Evolutionary conservation across 2,888 invertebrate genomes (phyloP).

Genomic region (Tinea semifulvella): DNA sequence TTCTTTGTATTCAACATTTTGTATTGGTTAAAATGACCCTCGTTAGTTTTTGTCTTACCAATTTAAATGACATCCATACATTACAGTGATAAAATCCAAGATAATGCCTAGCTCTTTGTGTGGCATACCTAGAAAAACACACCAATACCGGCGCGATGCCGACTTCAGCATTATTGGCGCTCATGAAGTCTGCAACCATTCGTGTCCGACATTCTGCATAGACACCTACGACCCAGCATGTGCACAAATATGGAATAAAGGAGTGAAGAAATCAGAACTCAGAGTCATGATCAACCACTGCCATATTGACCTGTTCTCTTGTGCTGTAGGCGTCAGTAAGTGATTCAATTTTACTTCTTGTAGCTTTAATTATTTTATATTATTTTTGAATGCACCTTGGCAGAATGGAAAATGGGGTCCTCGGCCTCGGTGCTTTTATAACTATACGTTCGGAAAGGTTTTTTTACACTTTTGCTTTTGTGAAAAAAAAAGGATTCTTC

Average conservation of each 20-base stretch:
- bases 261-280: slow-evolving; percentile 20
- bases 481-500: no score
- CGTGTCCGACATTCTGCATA: slow-evolving; percentile 45
- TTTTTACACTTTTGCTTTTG: no score
- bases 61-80: no score
- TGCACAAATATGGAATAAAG: slow-evolving; percentile 23
- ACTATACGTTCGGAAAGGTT: no score
- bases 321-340: slow-evolving; percentile 45
- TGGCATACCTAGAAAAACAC: slow-evolving; percentile 8
- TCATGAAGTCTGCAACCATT: slow-evolving; percentile 47
- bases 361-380: no score
- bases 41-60: no score
- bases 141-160: slow-evolving; percentile 26
- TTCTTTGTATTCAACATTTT: no score
- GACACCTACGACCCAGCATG: slow-evolving; percentile 49
- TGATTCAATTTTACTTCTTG: slow-evolving; percentile 19
- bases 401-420: no score
- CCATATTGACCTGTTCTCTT: slow-evolving; percentile 51
- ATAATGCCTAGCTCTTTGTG: neutral
- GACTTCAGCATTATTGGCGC: slow-evolving; percentile 46
- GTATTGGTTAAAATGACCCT: no score
- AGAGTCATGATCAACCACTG: slow-evolving; percentile 51
- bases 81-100: neutral
- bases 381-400: no score
- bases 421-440: no score